phyloP scores from a whole-genome alignment of 2,888 invertebrate species.

The Plusia festucae region DNA sequence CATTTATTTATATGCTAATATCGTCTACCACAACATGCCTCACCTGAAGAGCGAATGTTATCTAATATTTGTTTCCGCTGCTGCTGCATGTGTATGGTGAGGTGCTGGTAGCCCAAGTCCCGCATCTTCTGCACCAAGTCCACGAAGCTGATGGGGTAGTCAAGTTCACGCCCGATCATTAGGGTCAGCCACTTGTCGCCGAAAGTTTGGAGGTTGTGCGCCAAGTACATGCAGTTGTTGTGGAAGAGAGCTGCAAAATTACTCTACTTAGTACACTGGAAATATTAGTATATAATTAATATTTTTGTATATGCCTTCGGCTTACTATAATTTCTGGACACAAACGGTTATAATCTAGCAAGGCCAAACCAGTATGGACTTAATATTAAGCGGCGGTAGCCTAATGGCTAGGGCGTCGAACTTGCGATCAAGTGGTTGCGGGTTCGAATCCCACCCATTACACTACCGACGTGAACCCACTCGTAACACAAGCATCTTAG shows the following conservation, averaged over 20 bases:
- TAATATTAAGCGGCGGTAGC: too few relatives aligned
- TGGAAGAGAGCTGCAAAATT: conserved; percentile 92
- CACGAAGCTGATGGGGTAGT: conserved; percentile 91
- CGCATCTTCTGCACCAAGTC: conserved; percentile 92
- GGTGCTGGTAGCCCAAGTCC: conserved; percentile 91
- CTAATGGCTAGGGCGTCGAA: too few relatives aligned
- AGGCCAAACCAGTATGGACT: too few relatives aligned
- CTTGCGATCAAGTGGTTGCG: too few relatives aligned
- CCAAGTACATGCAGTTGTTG: conserved; percentile 97
- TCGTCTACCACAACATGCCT: conserved; percentile 21
- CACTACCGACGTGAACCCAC: too few relatives aligned
- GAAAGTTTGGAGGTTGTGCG: conserved; percentile 92
- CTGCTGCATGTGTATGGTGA: conserved; percentile 92
- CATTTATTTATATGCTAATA: too few relatives aligned
- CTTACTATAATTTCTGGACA: too few relatives aligned
- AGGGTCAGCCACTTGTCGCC: conserved; percentile 91
- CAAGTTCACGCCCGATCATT: conserved; percentile 87
- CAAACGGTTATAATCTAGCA: too few relatives aligned
- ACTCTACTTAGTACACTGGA: background rate
- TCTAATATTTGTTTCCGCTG: conserved; percentile 94
- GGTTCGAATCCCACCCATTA: too few relatives aligned
- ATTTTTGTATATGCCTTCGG: too few relatives aligned
- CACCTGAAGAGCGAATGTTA: conserved; percentile 93
- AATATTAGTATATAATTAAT: background rate
- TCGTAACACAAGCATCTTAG: too few relatives aligned